These are phyloP conservation scores for Zeuzera pyrina DNA, from an alignment of 2,888 invertebrate species.

Conservation along the genomic window DNA sequence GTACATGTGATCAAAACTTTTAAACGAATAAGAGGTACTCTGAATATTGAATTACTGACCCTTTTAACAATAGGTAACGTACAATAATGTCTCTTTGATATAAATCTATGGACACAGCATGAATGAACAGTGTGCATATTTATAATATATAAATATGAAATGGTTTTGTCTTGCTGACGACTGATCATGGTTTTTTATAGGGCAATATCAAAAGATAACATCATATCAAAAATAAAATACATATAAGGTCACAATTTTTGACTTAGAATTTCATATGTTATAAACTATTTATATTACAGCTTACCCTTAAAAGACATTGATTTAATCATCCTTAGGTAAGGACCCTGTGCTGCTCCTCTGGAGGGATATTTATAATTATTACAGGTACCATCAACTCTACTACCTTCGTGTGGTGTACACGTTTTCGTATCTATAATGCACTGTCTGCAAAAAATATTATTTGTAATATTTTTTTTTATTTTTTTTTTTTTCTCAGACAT, in stretches of 20 bases:
- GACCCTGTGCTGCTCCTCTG: conserved; percentile 39
- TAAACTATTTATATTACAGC: conserved; percentile 3
- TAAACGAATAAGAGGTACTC: no score
- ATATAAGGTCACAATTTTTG: not conserved
- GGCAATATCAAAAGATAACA: no score
- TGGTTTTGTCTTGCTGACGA: no score
- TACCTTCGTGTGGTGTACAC: conserved; percentile 46
- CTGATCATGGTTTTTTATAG: no score
- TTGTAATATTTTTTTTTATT: not conserved
- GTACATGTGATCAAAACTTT: no score
- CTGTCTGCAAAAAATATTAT: conserved; percentile 21
- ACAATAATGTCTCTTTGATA: no score
- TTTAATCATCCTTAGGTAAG: conserved; percentile 40
- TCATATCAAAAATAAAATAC: not conserved
- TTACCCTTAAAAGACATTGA: conserved; percentile 38
- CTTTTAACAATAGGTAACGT: no score
- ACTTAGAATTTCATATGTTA: not conserved
- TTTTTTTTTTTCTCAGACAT: no score
- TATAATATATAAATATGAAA: no score
- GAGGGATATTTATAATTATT: conserved; percentile 43
- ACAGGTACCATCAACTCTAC: conserved; percentile 47
- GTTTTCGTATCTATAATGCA: conserved; percentile 38
- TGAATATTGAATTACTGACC: no score
- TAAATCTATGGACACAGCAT: no score
- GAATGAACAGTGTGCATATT: no score